Evolutionary conservation across 2,888 invertebrate genomes (phyloP).

Genomic region (Sepiola atlantica): DNA sequence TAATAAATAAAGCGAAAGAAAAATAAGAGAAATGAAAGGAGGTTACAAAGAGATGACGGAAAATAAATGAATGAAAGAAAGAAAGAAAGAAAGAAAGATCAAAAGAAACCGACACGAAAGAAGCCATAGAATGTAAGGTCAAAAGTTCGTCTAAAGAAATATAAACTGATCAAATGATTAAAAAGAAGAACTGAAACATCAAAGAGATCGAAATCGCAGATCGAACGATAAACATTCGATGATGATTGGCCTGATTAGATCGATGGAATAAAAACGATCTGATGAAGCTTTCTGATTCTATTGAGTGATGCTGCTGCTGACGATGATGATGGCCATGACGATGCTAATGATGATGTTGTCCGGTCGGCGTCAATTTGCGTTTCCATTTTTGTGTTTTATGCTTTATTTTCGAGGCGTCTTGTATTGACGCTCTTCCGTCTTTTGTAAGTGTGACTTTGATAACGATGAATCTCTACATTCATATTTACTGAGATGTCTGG

Average conservation of each 20-base stretch:
- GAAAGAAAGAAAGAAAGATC: neutral
- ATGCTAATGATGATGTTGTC: too few species aligned
- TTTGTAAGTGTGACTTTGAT: neutral
- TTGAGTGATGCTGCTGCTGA: too few species aligned
- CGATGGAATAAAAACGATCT: neutral
- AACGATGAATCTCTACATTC: neutral
- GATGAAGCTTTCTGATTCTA: neutral
- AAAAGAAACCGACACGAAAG: neutral
- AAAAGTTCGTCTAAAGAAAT: neutral
- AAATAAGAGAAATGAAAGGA: neutral
- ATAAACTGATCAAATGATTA: neutral
- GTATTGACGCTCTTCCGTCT: neutral
- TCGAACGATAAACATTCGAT: constrained; percentile 32
- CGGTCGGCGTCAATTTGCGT: neutral
- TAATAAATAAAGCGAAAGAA: neutral
- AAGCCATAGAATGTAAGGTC: neutral
- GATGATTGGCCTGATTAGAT: constrained; percentile 6
- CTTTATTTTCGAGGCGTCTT: neutral
- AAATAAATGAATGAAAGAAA: neutral
- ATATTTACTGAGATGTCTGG: neutral
- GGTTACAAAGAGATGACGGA: neutral
- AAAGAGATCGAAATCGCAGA: neutral
- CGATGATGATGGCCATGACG: neutral
- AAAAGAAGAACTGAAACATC: neutral
- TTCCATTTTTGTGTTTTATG: neutral